Base-by-base conservation (phyloP, 2,113 vertebrate genomes). In the Penelope pileata region DNA sequence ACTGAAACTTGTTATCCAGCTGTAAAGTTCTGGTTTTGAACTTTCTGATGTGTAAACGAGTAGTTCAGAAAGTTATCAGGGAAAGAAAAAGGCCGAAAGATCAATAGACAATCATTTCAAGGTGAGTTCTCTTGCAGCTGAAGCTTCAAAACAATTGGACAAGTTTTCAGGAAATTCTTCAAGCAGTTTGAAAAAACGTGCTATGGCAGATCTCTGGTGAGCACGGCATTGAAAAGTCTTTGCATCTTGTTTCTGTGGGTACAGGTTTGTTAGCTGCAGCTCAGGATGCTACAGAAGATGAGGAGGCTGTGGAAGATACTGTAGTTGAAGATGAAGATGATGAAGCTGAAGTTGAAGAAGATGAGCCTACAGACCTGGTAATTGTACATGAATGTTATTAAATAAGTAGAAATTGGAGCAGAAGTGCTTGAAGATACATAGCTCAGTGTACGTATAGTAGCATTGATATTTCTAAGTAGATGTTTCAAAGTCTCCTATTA, bases 331-430 rank as follows among this genome's bases (percentile, higher is more conserved):
- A 99, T 87, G 99, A 99, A 94, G 99, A 99, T 77, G 99, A 99
- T 83, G 99, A 99, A 97, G 99, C 99, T 11, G 99, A 99, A 87
- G 99, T 99, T 54, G 99, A 99, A 94, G 99, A 99, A 80, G 99
- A 99, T 80, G 99, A 99, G 11, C 98, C 99, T 16, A 98, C 98
- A 54, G 99, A 99, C 89, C 91, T 99, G 97, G 99, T 99, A 98
- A 98, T 93, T 95, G 36, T 88, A 77, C n/a, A 77, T 45, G 23
- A 72, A 30, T 48, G 24, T n/a, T 77, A 12, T 6, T 60, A 76
- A 9, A 27, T 30, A 53, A 94, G 30, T 56, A 34, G 56, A 51
- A 87, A 27, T 50, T 78, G 59, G 24, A 73, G 24, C 3, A 23
- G 54, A 72, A 76, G 10, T 64, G 10, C 42, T 48, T 62, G 23